phyloP scores from a whole-genome alignment of 2,113 vertebrate species.

The Elephantulus edwardii region DNA sequence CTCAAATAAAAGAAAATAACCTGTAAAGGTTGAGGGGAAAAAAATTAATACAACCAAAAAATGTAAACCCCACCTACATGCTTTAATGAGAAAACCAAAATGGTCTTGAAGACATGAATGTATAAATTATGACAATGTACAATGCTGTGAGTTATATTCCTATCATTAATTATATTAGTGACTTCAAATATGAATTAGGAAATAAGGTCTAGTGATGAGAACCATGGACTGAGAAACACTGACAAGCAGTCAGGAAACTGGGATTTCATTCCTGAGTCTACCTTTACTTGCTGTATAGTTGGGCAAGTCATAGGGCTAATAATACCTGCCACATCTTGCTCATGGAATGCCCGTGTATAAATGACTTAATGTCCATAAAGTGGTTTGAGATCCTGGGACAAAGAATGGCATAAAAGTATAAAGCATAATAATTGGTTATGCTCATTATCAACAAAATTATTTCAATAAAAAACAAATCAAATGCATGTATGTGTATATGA shows the following conservation, averaged over 20 bases:
- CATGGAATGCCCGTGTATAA: constrained; percentile 70
- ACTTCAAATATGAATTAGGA: constrained; percentile 62
- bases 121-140: constrained; percentile 56
- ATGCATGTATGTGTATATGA: too few species aligned
- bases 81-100: constrained; percentile 62
- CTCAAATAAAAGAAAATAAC: constrained; percentile 94
- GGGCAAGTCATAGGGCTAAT: constrained; percentile 69
- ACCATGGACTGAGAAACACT: constrained; percentile 61
- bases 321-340: constrained; percentile 72
- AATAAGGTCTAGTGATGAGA: constrained; percentile 56
- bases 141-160: constrained; percentile 58
- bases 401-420: constrained; percentile 72
- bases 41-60: constrained; percentile 60
- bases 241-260: constrained; percentile 58
- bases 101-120: constrained; percentile 57
- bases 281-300: constrained; percentile 59
- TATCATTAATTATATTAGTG: constrained; percentile 65
- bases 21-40: constrained; percentile 83
- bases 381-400: constrained; percentile 72
- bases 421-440: constrained; percentile 62
- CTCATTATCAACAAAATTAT: constrained; percentile 47
- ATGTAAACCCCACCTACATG: constrained; percentile 45
- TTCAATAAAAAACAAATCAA: background rate
- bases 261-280: constrained; percentile 66
- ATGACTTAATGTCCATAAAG: constrained; percentile 72